These are phyloP conservation scores for Acanthiza pusilla DNA, from an alignment of 2,797 vertebrate genomes.

Conservation along the genomic window DNA sequence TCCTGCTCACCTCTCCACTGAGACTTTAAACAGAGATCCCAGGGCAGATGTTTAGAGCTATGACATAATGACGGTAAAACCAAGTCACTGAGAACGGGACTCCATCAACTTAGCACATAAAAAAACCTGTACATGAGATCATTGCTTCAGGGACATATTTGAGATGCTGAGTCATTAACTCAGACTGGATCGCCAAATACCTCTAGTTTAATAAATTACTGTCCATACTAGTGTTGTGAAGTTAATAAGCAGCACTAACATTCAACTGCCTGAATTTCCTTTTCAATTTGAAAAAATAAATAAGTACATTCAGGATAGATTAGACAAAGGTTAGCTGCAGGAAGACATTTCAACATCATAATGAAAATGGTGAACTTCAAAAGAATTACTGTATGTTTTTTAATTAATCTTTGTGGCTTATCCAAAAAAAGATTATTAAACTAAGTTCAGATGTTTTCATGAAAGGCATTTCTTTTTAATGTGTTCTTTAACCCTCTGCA, in stretches of 20 bases:
- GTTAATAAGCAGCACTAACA: conserved; percentile 1
- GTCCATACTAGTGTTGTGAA: background rate
- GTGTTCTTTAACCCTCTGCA: background rate
- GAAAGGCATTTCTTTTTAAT: background rate
- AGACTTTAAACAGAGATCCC: background rate
- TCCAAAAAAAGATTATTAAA: background rate
- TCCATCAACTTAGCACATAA: background rate
- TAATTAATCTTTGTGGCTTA: background rate
- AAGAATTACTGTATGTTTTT: conserved; percentile 10
- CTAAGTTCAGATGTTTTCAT: background rate
- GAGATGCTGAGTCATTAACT: conserved; percentile 29
- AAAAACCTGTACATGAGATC: conserved; percentile 36
- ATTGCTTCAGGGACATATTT: conserved; percentile 48
- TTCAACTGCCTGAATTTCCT: conserved; percentile 26
- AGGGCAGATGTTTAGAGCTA: background rate
- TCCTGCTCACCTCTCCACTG: background rate
- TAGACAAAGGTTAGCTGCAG: conserved; percentile 43
- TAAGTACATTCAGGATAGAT: background rate
- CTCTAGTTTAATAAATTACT: conserved; percentile 34
- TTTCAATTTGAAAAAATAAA: conserved; percentile 40
- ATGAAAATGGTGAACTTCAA: conserved; percentile 39
- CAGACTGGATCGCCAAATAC: background rate
- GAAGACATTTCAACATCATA: conserved; percentile 1
- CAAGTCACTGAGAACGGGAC: background rate
- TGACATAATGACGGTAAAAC: background rate